Evolutionary conservation across 92 coral and sea anemone species (phyloP).

Genomic region (Parazoanthus darwini): DNA sequence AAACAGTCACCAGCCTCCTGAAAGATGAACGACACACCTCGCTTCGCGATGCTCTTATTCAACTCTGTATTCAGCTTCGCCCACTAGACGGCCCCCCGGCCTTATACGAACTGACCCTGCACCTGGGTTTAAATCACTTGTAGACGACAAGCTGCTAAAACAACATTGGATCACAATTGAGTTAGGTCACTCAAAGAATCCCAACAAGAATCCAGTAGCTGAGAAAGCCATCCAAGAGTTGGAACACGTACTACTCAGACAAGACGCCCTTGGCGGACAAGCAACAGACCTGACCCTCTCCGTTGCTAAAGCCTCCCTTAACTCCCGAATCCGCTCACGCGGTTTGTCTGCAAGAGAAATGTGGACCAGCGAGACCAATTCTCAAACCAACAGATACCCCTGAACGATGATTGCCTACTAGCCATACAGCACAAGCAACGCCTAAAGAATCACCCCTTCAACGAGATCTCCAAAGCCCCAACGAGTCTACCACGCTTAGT

Average conservation of each 20-base stretch:
- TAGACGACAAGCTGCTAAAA: slow-evolving; percentile 20
- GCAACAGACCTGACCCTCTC: too few relatives aligned
- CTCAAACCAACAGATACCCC: slow-evolving; percentile 45
- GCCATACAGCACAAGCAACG: slow-evolving; percentile 49
- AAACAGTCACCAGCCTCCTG: background rate
- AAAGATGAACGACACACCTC: background rate
- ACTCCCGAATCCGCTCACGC: slow-evolving; percentile 54
- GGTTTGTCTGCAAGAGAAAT: slow-evolving; percentile 58
- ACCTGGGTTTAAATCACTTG: slow-evolving; percentile 1
- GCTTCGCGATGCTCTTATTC: background rate
- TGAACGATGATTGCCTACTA: slow-evolving; percentile 28
- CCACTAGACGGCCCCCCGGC: background rate
- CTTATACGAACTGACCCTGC: background rate
- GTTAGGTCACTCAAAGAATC: slow-evolving; percentile 28
- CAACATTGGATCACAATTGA: slow-evolving; percentile 29
- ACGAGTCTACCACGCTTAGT: background rate
- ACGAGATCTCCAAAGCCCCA: slow-evolving; percentile 55
- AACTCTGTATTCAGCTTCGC: background rate
- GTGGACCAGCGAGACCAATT: slow-evolving; percentile 73
- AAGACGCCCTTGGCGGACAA: slow-evolving; percentile 10
- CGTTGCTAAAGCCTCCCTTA: slow-evolving; percentile 56
- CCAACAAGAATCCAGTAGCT: slow-evolving; percentile 41
- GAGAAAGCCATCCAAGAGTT: slow-evolving; percentile 43
- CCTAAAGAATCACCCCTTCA: slow-evolving; percentile 57
- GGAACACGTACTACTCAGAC: slow-evolving; percentile 37